phyloP scores from a whole-genome alignment of 2,888 invertebrate genomes.

The Protodeltote pygarga region DNA sequence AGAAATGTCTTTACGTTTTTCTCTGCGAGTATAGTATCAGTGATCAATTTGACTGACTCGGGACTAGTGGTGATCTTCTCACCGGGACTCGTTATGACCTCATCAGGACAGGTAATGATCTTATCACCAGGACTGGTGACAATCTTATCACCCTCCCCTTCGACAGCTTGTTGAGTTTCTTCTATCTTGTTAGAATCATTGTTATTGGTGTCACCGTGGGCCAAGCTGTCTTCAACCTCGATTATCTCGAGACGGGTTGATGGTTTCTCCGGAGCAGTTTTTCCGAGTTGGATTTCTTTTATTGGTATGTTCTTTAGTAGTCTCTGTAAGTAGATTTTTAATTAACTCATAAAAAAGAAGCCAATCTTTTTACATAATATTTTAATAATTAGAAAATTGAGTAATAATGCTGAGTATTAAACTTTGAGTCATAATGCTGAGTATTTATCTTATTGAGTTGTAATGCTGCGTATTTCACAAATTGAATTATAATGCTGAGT shows the following conservation, averaged over 20 bases:
- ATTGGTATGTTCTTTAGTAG: conserved; percentile 85
- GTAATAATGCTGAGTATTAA: no score
- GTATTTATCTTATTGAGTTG: no score
- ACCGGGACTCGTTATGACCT: no score
- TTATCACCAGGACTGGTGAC: conserved; percentile 56
- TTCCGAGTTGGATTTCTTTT: conserved; percentile 75
- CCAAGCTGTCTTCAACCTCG: conserved; percentile 59
- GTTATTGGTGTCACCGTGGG: conserved; percentile 66
- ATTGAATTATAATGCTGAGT: no score
- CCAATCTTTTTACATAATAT: no score
- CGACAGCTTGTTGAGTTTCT: conserved; percentile 15
- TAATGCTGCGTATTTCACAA: no score
- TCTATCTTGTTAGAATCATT: conserved; percentile 56
- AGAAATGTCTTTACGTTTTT: conserved; percentile 56
- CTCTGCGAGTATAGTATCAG: conserved; percentile 53
- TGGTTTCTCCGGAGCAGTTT: conserved; percentile 61
- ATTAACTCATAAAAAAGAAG: no score
- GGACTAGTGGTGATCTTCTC: conserved; percentile 50
- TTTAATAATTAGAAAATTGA: no score
- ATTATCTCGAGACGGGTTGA: conserved; percentile 66
- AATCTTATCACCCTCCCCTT: conserved; percentile 38
- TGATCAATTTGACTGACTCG: conserved; percentile 64
- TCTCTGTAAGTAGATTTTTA: conserved; percentile 77
- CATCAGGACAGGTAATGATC: no score
- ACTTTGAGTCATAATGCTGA: no score